phyloP scores from a whole-genome alignment of 2,113 vertebrate species.

The Leptosomus discolor region DNA sequence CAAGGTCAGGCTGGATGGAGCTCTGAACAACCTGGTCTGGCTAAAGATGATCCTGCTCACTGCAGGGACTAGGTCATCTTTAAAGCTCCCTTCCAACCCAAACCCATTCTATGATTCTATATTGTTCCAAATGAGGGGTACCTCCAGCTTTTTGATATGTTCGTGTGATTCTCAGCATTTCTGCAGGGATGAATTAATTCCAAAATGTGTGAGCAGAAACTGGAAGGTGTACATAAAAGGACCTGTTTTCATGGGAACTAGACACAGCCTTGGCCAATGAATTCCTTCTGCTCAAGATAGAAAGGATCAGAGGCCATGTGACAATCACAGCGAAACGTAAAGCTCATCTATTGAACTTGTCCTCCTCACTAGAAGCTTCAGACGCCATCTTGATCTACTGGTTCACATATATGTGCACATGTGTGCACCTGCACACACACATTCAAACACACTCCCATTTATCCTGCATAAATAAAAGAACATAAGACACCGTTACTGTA shows the following conservation, averaged over 20 bases:
- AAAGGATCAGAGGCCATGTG: neutral
- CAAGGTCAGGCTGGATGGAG: neutral
- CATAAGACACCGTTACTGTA: accelerated
- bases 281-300: neutral
- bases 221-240: neutral
- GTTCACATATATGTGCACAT: neutral
- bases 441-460: neutral
- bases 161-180: neutral
- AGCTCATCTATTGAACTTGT: neutral
- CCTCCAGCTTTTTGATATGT: neutral
- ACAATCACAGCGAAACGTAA: neutral
- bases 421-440: neutral
- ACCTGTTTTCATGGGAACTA: neutral
- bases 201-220: neutral
- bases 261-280: neutral
- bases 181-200: neutral
- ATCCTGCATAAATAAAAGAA: neutral
- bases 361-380: neutral
- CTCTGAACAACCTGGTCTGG: neutral
- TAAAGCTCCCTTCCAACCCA: neutral
- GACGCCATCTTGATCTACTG: neutral
- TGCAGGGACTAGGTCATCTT: neutral
- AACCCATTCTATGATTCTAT: neutral
- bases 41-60: neutral
- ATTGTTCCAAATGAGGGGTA: neutral